Evolutionary conservation across 2,888 invertebrate genomes (phyloP).

Genomic region (Eurytoma adleriae): DNA sequence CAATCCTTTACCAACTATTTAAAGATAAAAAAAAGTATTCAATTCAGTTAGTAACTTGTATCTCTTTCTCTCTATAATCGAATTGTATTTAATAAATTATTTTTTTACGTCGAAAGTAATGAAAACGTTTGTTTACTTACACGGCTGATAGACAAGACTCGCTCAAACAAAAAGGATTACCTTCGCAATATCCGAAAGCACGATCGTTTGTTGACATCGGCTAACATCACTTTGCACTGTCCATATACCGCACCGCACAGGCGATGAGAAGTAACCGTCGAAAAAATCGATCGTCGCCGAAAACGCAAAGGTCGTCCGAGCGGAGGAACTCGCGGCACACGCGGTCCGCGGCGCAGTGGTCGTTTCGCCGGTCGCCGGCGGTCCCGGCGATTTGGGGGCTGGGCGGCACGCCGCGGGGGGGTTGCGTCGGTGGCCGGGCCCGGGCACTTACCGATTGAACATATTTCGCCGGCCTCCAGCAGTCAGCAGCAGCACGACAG

Average conservation of each 20-base stretch:
- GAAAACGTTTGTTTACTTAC: too few relatives aligned
- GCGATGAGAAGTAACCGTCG: not conserved
- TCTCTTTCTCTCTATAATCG: too few relatives aligned
- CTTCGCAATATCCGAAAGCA: not conserved
- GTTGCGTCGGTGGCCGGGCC: not conserved
- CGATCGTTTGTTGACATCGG: constrained; percentile 1
- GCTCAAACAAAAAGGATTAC: too few relatives aligned
- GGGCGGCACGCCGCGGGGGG: not conserved
- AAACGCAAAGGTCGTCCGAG: not conserved
- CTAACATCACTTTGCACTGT: not conserved
- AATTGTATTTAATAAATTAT: too few relatives aligned
- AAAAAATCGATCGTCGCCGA: not conserved
- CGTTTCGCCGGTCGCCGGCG: not conserved
- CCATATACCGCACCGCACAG: not conserved
- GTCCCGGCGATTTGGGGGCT: not conserved
- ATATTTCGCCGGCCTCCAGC: constrained; percentile 72
- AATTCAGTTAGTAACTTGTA: too few relatives aligned
- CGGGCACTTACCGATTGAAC: constrained; percentile 75
- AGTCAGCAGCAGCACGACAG: constrained; percentile 25
- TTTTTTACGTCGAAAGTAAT: too few relatives aligned
- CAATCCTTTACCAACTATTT: too few relatives aligned
- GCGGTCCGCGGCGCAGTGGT: not conserved
- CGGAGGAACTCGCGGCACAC: not conserved
- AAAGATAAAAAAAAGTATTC: too few relatives aligned
- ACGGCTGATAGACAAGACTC: too few relatives aligned